A percentile compares a stretch with the other conserved stretches of the same genome.
phyloP scores from a whole-genome alignment of 2,888 invertebrate genomes.

The Dynastes maya region DNA sequence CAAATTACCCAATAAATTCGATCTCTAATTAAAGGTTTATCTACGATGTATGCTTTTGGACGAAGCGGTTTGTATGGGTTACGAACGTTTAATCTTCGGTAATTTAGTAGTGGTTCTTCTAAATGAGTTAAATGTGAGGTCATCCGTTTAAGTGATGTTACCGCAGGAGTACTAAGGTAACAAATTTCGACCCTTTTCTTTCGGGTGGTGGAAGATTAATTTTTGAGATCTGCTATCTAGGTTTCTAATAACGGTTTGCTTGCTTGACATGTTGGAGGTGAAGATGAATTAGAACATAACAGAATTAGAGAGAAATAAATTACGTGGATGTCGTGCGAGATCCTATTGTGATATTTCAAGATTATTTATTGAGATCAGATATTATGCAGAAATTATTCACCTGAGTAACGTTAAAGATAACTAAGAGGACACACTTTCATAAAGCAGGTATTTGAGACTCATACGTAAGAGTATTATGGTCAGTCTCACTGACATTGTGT shows the following conservation, averaged over 20 bases:
- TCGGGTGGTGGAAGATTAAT: constrained; percentile 39
- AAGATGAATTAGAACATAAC: constrained; percentile 42
- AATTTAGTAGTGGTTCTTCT: constrained; percentile 40
- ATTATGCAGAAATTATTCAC: constrained; percentile 10
- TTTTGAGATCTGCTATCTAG: constrained; percentile 44
- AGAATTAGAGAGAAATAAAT: constrained; percentile 36
- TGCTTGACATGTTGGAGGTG: constrained; percentile 31
- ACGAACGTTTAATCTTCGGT: constrained; percentile 35
- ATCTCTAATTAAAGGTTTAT: constrained; percentile 43
- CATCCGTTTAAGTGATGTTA: constrained; percentile 38
- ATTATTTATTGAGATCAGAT: constrained; percentile 37
- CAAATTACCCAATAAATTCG: constrained; percentile 44
- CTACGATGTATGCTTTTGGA: constrained; percentile 20
- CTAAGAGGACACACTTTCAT: too few relatives aligned
- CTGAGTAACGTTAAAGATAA: background rate
- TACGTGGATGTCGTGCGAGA: constrained; percentile 10
- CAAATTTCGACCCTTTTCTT: constrained; percentile 41
- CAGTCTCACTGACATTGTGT: too few relatives aligned
- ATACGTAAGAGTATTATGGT: too few relatives aligned
- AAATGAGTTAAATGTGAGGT: constrained; percentile 39
- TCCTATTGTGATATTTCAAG: constrained; percentile 17
- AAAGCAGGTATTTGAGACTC: too few relatives aligned
- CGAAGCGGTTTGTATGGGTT: constrained; percentile 4
- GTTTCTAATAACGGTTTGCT: constrained; percentile 36
- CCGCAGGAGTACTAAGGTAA: constrained; percentile 37